Conservation (phyloP, 2,888 invertebrate species). For the Miltochrista miniata region DNA sequence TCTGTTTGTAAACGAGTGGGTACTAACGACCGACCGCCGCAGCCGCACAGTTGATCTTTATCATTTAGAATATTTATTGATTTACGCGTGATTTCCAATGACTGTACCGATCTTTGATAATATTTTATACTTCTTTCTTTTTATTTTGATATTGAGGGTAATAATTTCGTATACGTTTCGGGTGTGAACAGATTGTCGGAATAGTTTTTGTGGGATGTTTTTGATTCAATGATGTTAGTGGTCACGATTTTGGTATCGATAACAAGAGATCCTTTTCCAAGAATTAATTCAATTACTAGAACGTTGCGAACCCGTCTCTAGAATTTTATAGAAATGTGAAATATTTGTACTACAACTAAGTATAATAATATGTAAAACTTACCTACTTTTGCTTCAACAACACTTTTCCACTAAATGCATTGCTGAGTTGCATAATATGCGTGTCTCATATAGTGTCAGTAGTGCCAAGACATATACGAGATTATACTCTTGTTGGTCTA, state of each 20-base stretch:
- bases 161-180: constrained; percentile 11
- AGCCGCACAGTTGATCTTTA: constrained; percentile 46
- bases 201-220: constrained; percentile 11
- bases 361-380: too few species aligned
- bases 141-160: constrained; percentile 6
- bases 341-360: too few species aligned
- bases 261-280: background rate
- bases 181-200: constrained; percentile 22
- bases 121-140: constrained; percentile 7
- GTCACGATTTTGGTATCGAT: constrained; percentile 5
- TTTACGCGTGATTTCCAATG: constrained; percentile 48
- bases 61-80: constrained; percentile 46
- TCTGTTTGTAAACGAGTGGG: constrained; percentile 64
- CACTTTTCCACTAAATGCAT: too few species aligned
- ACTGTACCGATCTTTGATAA: constrained; percentile 14
- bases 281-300: background rate
- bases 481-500: too few species aligned
- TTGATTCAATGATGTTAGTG: background rate
- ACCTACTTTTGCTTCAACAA: too few species aligned
- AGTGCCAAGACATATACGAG: too few species aligned
- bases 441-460: too few species aligned
- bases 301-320: background rate
- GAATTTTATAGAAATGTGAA: background rate
- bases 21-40: constrained; percentile 44
- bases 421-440: too few species aligned